These are phyloP conservation scores for Lacerta agilis DNA, from an alignment of 2,797 vertebrate genomes.

Conservation along the genomic window DNA sequence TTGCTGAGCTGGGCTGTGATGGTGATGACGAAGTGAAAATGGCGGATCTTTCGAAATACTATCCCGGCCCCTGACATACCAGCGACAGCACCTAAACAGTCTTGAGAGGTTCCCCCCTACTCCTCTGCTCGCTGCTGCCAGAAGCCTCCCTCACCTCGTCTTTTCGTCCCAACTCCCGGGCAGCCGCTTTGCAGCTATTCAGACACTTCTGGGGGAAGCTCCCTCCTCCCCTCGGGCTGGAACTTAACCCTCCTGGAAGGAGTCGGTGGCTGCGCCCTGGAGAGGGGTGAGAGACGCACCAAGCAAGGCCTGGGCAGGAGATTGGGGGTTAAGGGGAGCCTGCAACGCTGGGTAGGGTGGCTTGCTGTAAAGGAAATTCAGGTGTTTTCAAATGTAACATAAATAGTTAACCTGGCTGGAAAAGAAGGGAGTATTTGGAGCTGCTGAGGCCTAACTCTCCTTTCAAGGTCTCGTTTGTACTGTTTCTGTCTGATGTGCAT, in stretches of 20 bases:
- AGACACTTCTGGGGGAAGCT: background rate
- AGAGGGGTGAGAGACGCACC: conserved; percentile 4
- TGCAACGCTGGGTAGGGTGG: too few species aligned
- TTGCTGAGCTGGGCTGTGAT: conserved; percentile 63
- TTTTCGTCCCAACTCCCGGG: background rate
- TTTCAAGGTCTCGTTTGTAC: background rate
- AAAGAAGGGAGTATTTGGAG: background rate
- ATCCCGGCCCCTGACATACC: conserved; percentile 87
- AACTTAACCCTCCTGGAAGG: background rate
- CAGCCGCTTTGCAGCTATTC: background rate
- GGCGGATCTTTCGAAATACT: conserved; percentile 99
- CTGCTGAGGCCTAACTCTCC: background rate
- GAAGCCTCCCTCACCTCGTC: conserved; percentile 6
- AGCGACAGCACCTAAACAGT: conserved; percentile 57
- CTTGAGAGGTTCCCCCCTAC: background rate
- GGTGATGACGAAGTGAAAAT: conserved; percentile 96
- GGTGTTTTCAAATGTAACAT: background rate
- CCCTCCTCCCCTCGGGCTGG: background rate
- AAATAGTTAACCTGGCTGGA: background rate
- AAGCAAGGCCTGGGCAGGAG: background rate
- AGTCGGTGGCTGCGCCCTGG: background rate
- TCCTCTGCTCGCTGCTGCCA: conserved; percentile 15
- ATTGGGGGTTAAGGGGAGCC: background rate
- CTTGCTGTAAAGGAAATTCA: background rate
- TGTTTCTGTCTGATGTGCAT: background rate